These are phyloP conservation scores for Pyrgilauda ruficollis DNA, from an alignment of 2,113 vertebrate genomes.

Conservation along the genomic window DNA sequence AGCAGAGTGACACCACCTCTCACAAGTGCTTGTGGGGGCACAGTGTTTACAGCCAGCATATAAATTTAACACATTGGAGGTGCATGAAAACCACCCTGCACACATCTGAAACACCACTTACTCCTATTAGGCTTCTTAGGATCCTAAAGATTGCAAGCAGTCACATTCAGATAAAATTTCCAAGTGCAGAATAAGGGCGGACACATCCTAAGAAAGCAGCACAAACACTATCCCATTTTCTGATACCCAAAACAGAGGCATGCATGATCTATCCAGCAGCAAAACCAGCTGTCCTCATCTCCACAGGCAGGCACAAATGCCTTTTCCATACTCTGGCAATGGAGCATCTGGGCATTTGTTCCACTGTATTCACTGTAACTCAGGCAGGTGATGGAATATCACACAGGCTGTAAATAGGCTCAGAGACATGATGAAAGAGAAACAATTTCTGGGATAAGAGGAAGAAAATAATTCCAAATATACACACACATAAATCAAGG, in stretches of 20 bases:
- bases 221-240: neutral
- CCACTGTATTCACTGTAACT: neutral
- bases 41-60: neutral
- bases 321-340: neutral
- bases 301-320: neutral
- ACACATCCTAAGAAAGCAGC: neutral
- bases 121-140: neutral
- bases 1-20: neutral
- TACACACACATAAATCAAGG: conserved; percentile 15
- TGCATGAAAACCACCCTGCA: neutral
- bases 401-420: neutral
- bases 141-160: neutral
- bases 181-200: neutral
- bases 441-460: neutral
- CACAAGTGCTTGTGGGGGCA: neutral
- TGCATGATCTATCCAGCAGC: neutral
- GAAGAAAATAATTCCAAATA: conserved; percentile 35
- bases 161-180: neutral
- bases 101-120: neutral
- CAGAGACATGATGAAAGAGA: neutral
- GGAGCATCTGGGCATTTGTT: neutral
- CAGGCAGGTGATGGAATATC: neutral
- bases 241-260: neutral
- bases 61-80: neutral
- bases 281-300: neutral